Evolutionary conservation across 2,888 invertebrate genomes (phyloP), one percentile per base, ranked within the genome.

Genomic region (Hecatera dysodea): DNA sequence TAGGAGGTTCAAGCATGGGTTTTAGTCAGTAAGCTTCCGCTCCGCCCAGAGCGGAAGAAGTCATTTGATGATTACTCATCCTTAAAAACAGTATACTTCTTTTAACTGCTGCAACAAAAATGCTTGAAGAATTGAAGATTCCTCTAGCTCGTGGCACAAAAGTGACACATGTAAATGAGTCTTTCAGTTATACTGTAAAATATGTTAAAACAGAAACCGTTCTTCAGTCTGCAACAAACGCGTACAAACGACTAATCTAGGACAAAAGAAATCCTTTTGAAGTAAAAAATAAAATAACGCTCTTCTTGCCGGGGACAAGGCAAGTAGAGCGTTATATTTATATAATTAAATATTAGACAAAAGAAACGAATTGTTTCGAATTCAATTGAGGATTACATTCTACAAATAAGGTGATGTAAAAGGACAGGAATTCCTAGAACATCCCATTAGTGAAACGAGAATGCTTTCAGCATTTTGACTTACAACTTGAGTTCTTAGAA

Each of bases 181-280:
- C 8, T 53, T 53, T 48, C 57, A 57, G 29, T 53, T n/a, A 9
- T 55, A 24, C 7, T 39, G 36, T 17, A 22, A 62, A 29, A 65
- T 50, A n/a, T 44, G 19, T 59, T 27, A 73, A 73, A 73, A 11
- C 46, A 55, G 39, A 78, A 73, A 72, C 27, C 7, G 53, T 48
- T 59, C 39, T 56, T 36, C 48, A 77, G 56, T 61, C 24, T n/a
- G 55, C 39, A 42, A 55, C 75, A 74, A 74, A 64, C 42, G 63
- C 42, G 57, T 59, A 57, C 57, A 75, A 80, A 80, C 52, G 52
- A 62, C 64, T 80, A 60, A 48, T 74, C 59, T 55, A 64, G 71
- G 12, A 50, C 75, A 80, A 80, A 80, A 53, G 48, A 50, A 74
- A 44, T 65, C 36, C 46, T 74, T 36, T 65, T 62, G 57, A n/a